Percentiles rank a stretch among this genome's conserved stretches.
phyloP scores from a whole-genome alignment of 2,888 invertebrate species.

The Lasioglossum vierecki region DNA sequence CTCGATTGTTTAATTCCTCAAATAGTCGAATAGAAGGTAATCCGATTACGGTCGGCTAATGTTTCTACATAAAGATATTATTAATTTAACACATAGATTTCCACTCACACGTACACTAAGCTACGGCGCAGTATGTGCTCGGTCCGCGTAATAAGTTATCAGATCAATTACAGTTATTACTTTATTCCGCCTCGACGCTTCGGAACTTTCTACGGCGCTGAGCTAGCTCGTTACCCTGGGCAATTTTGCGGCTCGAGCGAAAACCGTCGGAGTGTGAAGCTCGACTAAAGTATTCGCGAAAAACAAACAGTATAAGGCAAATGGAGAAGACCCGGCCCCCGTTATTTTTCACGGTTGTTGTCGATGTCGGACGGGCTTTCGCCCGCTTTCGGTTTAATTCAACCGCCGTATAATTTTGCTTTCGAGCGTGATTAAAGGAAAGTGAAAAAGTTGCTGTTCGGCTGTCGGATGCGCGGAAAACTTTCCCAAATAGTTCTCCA shows the following conservation, averaged over 20 bases:
- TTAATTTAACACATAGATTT: neutral
- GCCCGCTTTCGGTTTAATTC: constrained; percentile 37
- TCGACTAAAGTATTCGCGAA: constrained; percentile 41
- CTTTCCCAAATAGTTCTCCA: constrained; percentile 26
- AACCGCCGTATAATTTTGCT: constrained; percentile 33
- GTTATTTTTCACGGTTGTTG: constrained; percentile 42
- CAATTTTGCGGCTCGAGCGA: constrained; percentile 67
- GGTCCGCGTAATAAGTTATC: constrained; percentile 77
- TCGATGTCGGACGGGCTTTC: constrained; percentile 33
- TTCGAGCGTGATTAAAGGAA: constrained; percentile 26
- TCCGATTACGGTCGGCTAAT: constrained; percentile 2
- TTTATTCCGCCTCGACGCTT: constrained; percentile 79
- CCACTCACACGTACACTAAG: neutral
- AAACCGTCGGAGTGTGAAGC: constrained; percentile 57
- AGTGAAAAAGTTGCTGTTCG: constrained; percentile 27
- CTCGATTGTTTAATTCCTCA: too few relatives aligned
- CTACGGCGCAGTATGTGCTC: constrained; percentile 39
- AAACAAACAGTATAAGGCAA: constrained; percentile 58
- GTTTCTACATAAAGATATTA: neutral
- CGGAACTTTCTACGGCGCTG: constrained; percentile 77
- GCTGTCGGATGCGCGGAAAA: constrained; percentile 27
- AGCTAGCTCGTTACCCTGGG: constrained; percentile 70
- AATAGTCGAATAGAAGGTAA: neutral
- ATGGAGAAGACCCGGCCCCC: constrained; percentile 13
- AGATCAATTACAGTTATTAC: constrained; percentile 83